These are phyloP conservation scores for Apis laboriosa DNA, from an alignment of 1,140 invertebrate genomes.

Conservation along the genomic window DNA sequence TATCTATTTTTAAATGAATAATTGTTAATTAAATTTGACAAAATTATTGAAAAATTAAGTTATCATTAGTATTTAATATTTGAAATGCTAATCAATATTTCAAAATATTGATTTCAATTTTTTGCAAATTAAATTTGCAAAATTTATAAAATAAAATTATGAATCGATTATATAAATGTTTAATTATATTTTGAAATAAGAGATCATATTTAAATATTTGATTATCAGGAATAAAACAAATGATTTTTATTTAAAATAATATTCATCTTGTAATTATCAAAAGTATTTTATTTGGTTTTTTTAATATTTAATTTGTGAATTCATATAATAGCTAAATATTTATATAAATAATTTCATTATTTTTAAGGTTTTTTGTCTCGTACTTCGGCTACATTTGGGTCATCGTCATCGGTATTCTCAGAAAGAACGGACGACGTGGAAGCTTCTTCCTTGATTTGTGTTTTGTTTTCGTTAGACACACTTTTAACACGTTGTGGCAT, in stretches of 20 bases:
- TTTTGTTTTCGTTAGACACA: constrained; percentile 1
- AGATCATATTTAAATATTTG: too few species aligned
- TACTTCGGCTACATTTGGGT: constrained; percentile 31
- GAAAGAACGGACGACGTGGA: constrained; percentile 17
- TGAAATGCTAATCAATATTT: too few species aligned
- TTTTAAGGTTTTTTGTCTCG: not conserved
- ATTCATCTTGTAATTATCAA: too few species aligned
- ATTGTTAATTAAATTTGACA: not conserved
- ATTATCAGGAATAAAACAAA: too few species aligned
- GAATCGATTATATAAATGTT: not conserved
- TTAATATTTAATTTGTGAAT: not conserved
- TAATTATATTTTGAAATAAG: not conserved
- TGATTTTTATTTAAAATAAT: too few species aligned
- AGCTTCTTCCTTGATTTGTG: constrained; percentile 11
- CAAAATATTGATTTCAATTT: too few species aligned
- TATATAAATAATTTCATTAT: not conserved
- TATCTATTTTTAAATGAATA: not conserved
- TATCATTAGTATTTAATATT: too few species aligned
- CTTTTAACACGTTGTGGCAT: constrained; percentile 18
- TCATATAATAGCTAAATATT: not conserved
- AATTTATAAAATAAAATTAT: not conserved
- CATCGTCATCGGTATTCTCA: constrained; percentile 10
- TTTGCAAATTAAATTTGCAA: too few species aligned
- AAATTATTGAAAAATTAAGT: too few species aligned
- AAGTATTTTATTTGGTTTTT: too few species aligned